Conservation (phyloP, 1,140 invertebrate genomes). For the Zaprionus camerounensis region DNA sequence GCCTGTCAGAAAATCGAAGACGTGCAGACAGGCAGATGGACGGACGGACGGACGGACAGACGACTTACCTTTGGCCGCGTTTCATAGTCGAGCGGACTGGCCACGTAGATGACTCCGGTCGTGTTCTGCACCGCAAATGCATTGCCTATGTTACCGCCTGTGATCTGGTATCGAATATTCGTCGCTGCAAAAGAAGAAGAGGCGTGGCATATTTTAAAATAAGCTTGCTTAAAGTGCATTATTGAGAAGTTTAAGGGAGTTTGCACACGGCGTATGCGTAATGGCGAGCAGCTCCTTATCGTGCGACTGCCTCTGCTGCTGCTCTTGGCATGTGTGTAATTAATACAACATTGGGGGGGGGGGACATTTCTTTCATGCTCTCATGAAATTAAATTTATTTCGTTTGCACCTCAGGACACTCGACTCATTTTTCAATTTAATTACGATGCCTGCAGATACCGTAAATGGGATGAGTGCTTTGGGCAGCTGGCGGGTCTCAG, state of each 20-base stretch:
- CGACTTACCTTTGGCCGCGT: constrained; percentile 88
- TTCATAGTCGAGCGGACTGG: constrained; percentile 90
- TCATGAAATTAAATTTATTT: constrained; percentile 44
- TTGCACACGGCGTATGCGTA: constrained; percentile 45
- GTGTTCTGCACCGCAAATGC: constrained; percentile 91
- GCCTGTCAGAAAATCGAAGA: constrained; percentile 27
- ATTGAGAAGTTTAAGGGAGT: constrained; percentile 28
- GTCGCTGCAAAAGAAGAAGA: constrained; percentile 86
- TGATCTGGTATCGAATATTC: constrained; percentile 91
- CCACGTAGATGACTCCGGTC: constrained; percentile 90
- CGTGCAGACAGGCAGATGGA: not conserved
- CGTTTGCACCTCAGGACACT: constrained; percentile 13
- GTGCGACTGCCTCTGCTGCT: not conserved
- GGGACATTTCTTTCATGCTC: constrained; percentile 29
- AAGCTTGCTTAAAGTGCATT: constrained; percentile 11
- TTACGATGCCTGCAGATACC: constrained; percentile 20
- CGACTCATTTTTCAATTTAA: constrained; percentile 29
- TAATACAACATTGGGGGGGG: constrained; percentile 21
- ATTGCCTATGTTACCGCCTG: constrained; percentile 90
- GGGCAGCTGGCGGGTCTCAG: not conserved
- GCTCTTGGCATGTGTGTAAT: constrained; percentile 38
- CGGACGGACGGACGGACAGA: not conserved
- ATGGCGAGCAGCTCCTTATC: constrained; percentile 11
- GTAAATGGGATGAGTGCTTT: not conserved
- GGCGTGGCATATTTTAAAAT: constrained; percentile 10